Conservation (phyloP, 2,113 vertebrate genomes). For the Hippocampus abdominalis region DNA sequence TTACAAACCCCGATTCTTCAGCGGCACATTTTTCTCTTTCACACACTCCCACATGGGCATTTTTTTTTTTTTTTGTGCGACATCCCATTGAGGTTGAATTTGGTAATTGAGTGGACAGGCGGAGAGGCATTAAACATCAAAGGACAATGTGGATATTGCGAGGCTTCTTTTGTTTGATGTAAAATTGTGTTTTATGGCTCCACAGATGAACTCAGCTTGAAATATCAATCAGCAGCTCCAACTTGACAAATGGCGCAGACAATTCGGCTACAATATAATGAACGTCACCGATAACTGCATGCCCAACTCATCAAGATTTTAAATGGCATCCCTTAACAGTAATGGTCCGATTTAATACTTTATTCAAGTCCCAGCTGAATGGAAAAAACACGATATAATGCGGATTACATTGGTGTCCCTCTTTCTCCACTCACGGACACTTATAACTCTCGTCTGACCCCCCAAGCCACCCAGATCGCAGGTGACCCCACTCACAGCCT, state of each 20-base stretch:
- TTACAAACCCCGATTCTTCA: constrained; percentile 46
- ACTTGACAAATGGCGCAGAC: neutral
- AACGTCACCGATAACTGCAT: neutral
- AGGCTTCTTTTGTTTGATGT: neutral
- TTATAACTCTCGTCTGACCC: too few relatives aligned
- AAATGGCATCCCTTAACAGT: constrained; percentile 25
- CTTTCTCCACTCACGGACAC: too few relatives aligned
- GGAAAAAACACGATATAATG: too few relatives aligned
- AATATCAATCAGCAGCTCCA: constrained; percentile 13
- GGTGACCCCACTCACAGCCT: too few relatives aligned
- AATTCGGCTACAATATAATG: constrained; percentile 6
- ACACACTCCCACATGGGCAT: constrained; percentile 17
- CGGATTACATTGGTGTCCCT: too few relatives aligned
- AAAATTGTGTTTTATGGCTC: neutral
- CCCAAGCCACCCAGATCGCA: too few relatives aligned
- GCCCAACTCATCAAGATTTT: neutral
- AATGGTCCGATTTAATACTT: neutral
- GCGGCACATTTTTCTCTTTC: constrained; percentile 35
- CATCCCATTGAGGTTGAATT: constrained; percentile 8
- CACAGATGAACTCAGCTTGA: neutral
- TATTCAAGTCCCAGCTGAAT: too few relatives aligned
- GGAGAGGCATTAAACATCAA: constrained; percentile 21
- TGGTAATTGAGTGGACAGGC: constrained; percentile 13
- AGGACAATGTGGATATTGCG: neutral
- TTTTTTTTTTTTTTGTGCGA: constrained; percentile 6